Evolutionary conservation across 2,888 invertebrate genomes (phyloP), one percentile per base, ranked within the genome.

Genomic region (Polydrusus tereticollis): DNA sequence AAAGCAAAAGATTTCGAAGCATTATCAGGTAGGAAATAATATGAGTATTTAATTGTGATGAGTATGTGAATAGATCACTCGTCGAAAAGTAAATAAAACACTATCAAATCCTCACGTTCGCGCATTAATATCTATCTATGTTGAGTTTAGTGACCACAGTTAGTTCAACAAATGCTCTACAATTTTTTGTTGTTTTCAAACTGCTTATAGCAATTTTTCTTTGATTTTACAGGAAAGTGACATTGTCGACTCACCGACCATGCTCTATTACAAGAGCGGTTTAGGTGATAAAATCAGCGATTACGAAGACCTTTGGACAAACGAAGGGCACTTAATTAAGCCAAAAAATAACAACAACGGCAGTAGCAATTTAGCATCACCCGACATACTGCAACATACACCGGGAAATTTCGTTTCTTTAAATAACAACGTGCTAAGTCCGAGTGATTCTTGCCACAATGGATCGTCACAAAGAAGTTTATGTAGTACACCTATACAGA

Each of bases 261-360:
- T 92, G 62, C 95, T 92, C 55, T 96, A 96, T 82, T 96, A 94
- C 83, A 89, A 94, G 79, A 96, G 96, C 85, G 93, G 94, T 0
- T 88, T 97, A 33, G 93, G 94, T 74, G 97, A 97, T 83, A 97
- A 97, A 87, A 92, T 94, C 52, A 96, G 96, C 79, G 97, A 97
- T 85, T 97, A 97, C 83, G 97, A 97, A 86, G 97, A 97, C 83
- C 92, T 97, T 78, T 97, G 97, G 97, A 82, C 82, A 16, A 83
- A 81, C 66, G 73, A 75, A 23, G 73, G 71, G 20, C 91, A 93
- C 75, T 36, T 75, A 14, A 90, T 91, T n/a, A 78, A 75, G 47
- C 79, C 76, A 10, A 82, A 79, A 59, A 74, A 76, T 36, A 76
- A 75, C 33, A 74, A 69, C 41, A 73, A 70, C 14, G 69, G 65